A percentile compares a stretch with the other conserved stretches of the same genome.
phyloP scores from a whole-genome alignment of 2,797 vertebrate species.

The Phataginus tricuspis region DNA sequence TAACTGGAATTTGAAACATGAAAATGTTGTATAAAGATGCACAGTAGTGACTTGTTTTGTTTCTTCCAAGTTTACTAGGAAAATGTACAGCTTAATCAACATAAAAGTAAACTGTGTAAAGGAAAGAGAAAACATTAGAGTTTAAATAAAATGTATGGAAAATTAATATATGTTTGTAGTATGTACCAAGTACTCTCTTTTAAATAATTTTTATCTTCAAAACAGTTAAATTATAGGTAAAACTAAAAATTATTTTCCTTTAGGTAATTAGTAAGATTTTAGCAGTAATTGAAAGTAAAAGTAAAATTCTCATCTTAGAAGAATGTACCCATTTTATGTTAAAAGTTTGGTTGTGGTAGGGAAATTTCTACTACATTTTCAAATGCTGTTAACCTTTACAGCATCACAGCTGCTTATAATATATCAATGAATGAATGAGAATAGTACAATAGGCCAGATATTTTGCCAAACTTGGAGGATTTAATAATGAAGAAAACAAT shows the following conservation, averaged over 20 bases:
- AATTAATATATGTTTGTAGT: slow-evolving; percentile 16
- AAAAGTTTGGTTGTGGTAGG: background rate
- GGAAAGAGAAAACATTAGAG: background rate
- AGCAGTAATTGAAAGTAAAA: slow-evolving; percentile 15
- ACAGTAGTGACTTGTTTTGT: background rate
- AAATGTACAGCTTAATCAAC: background rate
- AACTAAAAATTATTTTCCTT: slow-evolving; percentile 44
- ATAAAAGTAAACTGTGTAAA: slow-evolving; percentile 41
- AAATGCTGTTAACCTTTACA: background rate
- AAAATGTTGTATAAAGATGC: slow-evolving; percentile 5
- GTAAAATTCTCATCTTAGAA: slow-evolving; percentile 57
- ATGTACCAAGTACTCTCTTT: slow-evolving; percentile 16
- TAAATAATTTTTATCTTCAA: slow-evolving; percentile 39
- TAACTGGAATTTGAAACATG: background rate
- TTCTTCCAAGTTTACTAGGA: slow-evolving; percentile 19
- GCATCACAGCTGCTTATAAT: background rate
- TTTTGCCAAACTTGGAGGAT: background rate
- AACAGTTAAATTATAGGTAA: slow-evolving; percentile 28
- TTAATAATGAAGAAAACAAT: slow-evolving; percentile 33
- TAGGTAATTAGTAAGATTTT: background rate
- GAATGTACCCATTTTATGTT: slow-evolving; percentile 30
- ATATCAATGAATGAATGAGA: background rate
- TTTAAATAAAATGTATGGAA: slow-evolving; percentile 35
- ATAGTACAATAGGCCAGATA: background rate
- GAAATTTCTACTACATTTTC: background rate